Base-by-base conservation (phyloP, 2,797 vertebrate species). In the Siniperca undulata region DNA sequence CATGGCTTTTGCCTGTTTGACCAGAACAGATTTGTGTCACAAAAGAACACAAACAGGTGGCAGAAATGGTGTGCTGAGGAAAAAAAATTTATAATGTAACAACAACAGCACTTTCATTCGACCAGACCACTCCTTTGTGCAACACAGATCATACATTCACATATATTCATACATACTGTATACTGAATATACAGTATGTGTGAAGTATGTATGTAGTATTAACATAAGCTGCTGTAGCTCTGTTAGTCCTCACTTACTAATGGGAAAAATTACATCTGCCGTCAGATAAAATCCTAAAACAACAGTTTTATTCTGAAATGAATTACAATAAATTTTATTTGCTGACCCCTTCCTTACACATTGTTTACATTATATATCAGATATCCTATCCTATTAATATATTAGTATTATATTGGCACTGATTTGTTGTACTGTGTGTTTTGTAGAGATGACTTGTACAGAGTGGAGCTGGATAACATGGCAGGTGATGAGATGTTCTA, bases 401-500 rank as follows among this genome's bases (percentile, higher is more conserved):
- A 4, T 34, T 13, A 16, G 9, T n/a, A 40, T 30, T 16, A 9
- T 8, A 30, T n/a, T 62, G 11, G 24, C 16, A 62, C 19, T 78
- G 17, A 84, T 61, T 10, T 66, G 7, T 52, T 77, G 9, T 91
- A 64, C 92, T 77, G 8, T 89, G 62, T 93, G 36, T 91, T 79
- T 77, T 85, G 44, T 79, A 99, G 98, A 94, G 98, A 99, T 96
- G 97, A 97, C 67, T 93, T 99, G 79, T 99, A 98, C 93, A 95
- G 97, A 36, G 96, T 99, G 67, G 97, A 98, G 89, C 94, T 99
- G 95, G 98, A 99, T 83, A 96, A 97, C 81, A 90, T 95, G 59
- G 92, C 93, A 1, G 94, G 96, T 22, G 91, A 96, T 19, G 98
- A 99, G 94, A 95, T 98, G 96, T 97, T 96, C 72, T 99, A 98